Conservation (phyloP, 2,888 invertebrate genomes). For the Doris montereyensis region DNA sequence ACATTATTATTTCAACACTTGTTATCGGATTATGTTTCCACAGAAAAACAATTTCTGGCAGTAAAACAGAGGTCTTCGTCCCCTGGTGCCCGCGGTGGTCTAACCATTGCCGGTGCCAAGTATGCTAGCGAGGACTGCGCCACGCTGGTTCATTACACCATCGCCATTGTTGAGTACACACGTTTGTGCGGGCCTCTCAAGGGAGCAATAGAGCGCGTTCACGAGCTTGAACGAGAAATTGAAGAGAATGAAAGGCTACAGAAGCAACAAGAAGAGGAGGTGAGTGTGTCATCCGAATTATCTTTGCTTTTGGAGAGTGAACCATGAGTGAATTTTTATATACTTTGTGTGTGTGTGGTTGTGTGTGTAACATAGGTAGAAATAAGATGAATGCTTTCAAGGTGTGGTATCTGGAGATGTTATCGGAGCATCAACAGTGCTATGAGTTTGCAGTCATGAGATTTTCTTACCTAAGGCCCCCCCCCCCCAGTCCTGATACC, state of each 20-base stretch:
- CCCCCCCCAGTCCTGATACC: too few relatives aligned
- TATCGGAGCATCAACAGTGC: too few relatives aligned
- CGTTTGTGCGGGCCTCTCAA: constrained; percentile 67
- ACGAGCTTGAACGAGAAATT: constrained; percentile 70
- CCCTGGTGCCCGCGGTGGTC: constrained; percentile 59
- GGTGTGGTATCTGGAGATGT: too few relatives aligned
- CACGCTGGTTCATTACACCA: constrained; percentile 71
- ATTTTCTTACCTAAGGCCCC: too few relatives aligned
- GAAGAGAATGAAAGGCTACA: constrained; percentile 70
- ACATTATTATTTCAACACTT: too few relatives aligned
- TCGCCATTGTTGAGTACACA: constrained; percentile 73
- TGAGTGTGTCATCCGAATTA: too few relatives aligned
- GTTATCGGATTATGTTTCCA: constrained; percentile 8
- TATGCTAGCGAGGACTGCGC: constrained; percentile 73
- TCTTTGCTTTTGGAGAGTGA: too few relatives aligned
- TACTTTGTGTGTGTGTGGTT: too few relatives aligned
- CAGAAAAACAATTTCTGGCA: constrained; percentile 58
- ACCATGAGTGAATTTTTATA: too few relatives aligned
- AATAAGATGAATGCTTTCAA: too few relatives aligned
- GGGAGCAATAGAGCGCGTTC: constrained; percentile 62
- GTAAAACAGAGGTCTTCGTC: constrained; percentile 57
- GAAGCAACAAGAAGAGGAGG: constrained; percentile 67
- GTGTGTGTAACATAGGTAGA: too few relatives aligned
- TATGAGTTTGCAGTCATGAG: too few relatives aligned
- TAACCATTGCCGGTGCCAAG: constrained; percentile 70